Base-by-base conservation (phyloP, 1,140 invertebrate species). In the Ceratitis capitata region DNA sequence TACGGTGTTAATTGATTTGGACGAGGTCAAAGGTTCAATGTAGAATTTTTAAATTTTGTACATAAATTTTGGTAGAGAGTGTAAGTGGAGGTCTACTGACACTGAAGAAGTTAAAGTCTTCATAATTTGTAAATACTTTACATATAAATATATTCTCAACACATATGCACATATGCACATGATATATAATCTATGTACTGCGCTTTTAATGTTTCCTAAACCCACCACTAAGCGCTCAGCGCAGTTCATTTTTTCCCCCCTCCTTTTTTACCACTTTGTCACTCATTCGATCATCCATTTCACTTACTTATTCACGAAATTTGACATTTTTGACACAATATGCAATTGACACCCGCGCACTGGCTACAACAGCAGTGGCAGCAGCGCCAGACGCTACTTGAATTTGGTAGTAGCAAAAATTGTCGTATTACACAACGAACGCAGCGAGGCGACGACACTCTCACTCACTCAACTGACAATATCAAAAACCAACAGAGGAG, bases 301-400 rank as follows among this genome's bases (percentile, higher is more conserved):
- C 29, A 61, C 56, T 84, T 64, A 47, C 23, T 61, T 56, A 84
- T 58, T 53, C 89, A 88, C 87, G 85, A 88, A 88, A 87, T 87
- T 89, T 90, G 89, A 90, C 89, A 89, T 88, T 90, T 90, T 90
- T 90, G 89, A 90, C 89, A 90, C 87, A 88, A 86, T 89, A 89
- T 89, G 89, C 89, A 90, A 90, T 90, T 90, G 89, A 90, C 89
- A 90, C 89, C 89, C 88, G 88, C 88, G 88, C 89, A 90, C 89
- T 90, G 89, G n/a, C n/a, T n/a, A n/a, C n/a, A n/a, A n/a, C n/a
- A n/a, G 88, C 53, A 45, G 53, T 56, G 19, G 9, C 61, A 45
- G n/a, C 69, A 78, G n/a, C n/a, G n/a, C 69, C 23, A 78, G 6
- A 32, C n/a, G 42, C 69, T 45, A 45, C 69, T 78, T 78, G 69